Percentiles rank a stretch among this genome's conserved stretches.
phyloP scores from a whole-genome alignment of 1,140 invertebrate genomes.

The Brachionus plicatilis region DNA sequence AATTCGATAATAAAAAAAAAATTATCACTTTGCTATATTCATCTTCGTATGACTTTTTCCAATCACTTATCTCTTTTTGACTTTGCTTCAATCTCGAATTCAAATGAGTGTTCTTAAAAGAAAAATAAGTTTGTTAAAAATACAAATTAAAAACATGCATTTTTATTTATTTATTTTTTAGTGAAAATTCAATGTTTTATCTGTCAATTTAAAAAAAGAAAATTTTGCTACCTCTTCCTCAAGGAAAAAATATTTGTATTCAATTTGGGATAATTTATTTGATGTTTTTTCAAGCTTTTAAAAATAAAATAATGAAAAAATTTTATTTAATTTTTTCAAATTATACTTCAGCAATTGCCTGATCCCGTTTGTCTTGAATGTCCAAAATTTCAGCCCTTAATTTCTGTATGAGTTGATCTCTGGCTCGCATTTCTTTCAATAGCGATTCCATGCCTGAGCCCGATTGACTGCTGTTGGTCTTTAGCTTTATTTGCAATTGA shows the following conservation, averaged over 20 bases:
- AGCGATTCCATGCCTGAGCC: constrained; percentile 47
- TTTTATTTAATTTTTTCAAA: not conserved
- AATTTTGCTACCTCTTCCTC: constrained; percentile 32
- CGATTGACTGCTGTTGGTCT: constrained; percentile 49
- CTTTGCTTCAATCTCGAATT: not conserved
- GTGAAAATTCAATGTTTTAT: not conserved
- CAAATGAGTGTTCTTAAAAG: constrained; percentile 27
- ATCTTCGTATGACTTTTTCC: constrained; percentile 36
- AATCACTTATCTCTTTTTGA: constrained; percentile 22
- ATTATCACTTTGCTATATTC: not conserved
- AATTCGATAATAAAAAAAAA: not conserved
- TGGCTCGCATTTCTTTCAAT: constrained; percentile 50
- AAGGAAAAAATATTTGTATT: constrained; percentile 9
- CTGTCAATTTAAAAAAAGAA: not conserved
- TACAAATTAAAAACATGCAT: no score
- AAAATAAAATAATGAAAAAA: not conserved
- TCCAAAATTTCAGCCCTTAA: constrained; percentile 49
- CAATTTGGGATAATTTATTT: constrained; percentile 3
- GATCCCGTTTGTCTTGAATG: constrained; percentile 52
- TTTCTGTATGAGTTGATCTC: constrained; percentile 53
- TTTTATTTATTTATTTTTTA: not conserved
- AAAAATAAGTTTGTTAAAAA: no score
- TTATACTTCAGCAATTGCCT: constrained; percentile 48
- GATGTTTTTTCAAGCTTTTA: not conserved
- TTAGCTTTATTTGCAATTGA: not conserved